Conservation (phyloP, 2,888 invertebrate genomes). For the Sinohyriopsis cumingii region DNA sequence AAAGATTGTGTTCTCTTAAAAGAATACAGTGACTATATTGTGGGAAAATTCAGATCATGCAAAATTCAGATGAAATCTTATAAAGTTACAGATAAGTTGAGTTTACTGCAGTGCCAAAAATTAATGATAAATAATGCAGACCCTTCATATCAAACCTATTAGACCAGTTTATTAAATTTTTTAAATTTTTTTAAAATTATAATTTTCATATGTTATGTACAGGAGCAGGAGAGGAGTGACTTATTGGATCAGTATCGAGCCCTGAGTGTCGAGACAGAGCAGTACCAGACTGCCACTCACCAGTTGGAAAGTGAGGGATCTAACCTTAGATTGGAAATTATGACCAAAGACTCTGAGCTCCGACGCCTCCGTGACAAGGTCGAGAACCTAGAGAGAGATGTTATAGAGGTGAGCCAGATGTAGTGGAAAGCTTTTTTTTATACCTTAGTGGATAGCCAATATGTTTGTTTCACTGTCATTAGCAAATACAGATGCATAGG, state of each 20-base stretch:
- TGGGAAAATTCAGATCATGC: no score
- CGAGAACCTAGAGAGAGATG: slow-evolving; percentile 64
- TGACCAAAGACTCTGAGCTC: slow-evolving; percentile 69
- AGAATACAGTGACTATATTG: neutral
- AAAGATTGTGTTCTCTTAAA: neutral
- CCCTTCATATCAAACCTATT: no score
- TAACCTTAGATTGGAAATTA: slow-evolving; percentile 68
- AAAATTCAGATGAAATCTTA: no score
- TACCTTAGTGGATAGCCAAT: no score
- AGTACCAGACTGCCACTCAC: slow-evolving; percentile 68
- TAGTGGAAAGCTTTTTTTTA: neutral
- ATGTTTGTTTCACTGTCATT: no score
- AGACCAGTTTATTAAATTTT: no score
- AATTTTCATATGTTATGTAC: slow-evolving; percentile 12
- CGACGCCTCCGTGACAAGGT: slow-evolving; percentile 66
- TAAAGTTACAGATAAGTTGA: no score
- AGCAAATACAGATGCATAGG: no score
- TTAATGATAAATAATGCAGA: no score
- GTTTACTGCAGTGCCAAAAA: no score
- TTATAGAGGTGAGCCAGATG: slow-evolving; percentile 56
- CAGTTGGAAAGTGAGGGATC: slow-evolving; percentile 71
- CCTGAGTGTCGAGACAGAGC: slow-evolving; percentile 68
- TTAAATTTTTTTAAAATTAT: no score
- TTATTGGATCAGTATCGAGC: slow-evolving; percentile 71
- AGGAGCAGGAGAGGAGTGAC: slow-evolving; percentile 69